Conservation (phyloP, 2,888 invertebrate species). For the Acleris laterana region DNA sequence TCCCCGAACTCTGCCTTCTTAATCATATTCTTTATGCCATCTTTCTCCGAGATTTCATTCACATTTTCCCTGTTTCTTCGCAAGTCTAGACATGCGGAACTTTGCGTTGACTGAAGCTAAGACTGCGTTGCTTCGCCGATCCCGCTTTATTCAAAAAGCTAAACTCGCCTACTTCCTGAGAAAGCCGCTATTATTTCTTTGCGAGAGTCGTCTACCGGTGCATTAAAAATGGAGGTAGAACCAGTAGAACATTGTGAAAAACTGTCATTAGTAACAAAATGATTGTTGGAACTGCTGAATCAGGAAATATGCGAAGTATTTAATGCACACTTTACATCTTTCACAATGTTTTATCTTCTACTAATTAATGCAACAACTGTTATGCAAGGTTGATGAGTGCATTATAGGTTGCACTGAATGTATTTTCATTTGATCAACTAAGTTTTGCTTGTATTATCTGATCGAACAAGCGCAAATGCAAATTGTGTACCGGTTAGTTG, state of each 20-base stretch:
- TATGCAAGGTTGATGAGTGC: slow-evolving; percentile 1
- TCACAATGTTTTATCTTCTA: too few species aligned
- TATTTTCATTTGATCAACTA: slow-evolving; percentile 33
- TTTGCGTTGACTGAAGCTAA: slow-evolving; percentile 39
- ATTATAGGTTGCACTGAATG: slow-evolving; percentile 13
- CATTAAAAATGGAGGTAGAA: not conserved
- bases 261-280: too few species aligned
- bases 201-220: not conserved
- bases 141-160: slow-evolving; percentile 41
- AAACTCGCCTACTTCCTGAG: slow-evolving; percentile 32
- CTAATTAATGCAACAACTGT: too few species aligned
- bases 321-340: too few species aligned
- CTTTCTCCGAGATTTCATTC: slow-evolving; percentile 18
- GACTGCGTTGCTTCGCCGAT: slow-evolving; percentile 39
- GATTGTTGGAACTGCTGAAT: too few species aligned
- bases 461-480: slow-evolving; percentile 32
- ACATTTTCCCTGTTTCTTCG: slow-evolving; percentile 16
- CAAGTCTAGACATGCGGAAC: slow-evolving; percentile 27
- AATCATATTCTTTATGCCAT: not conserved
- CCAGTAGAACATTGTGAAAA: too few species aligned
- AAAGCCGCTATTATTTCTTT: slow-evolving; percentile 13
- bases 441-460: slow-evolving; percentile 35
- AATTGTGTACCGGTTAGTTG: slow-evolving; percentile 30
- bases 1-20: not conserved
- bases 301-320: too few species aligned